phyloP scores from a whole-genome alignment of 1,140 invertebrate genomes.

The Pygmarrhopalites habei region DNA sequence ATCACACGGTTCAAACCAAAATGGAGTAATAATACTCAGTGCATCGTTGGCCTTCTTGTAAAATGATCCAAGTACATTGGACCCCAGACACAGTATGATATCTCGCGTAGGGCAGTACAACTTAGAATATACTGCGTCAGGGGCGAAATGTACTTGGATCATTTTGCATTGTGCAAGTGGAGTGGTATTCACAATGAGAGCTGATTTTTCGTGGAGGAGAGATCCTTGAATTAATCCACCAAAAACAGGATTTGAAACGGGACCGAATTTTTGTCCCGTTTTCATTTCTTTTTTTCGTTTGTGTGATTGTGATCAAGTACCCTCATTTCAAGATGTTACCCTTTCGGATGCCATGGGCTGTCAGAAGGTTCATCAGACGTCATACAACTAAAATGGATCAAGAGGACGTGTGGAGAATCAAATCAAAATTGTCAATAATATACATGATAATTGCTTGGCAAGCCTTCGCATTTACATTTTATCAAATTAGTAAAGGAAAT shows the following conservation, averaged over 20 bases:
- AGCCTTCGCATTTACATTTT: conserved; percentile 54
- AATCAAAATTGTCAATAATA: conserved; percentile 51
- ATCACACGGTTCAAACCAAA: no score
- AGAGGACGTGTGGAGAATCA: conserved; percentile 51
- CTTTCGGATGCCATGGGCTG: conserved; percentile 20
- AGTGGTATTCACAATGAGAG: neutral
- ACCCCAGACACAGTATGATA: no score
- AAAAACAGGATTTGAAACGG: neutral
- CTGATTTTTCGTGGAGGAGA: neutral
- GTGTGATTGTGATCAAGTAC: no score
- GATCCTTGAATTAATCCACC: neutral
- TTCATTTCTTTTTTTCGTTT: no score
- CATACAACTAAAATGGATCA: conserved; percentile 55
- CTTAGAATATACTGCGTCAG: no score
- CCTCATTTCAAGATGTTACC: conserved; percentile 9
- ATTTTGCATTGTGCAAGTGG: neutral
- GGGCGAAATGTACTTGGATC: no score
- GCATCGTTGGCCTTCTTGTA: no score
- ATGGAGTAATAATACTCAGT: no score
- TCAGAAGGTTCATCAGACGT: conserved; percentile 48
- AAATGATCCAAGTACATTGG: no score
- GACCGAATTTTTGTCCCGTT: neutral
- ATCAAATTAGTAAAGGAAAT: conserved; percentile 52
- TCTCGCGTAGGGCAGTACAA: neutral
- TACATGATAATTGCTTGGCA: conserved; percentile 58